phyloP scores from a whole-genome alignment of 92 coral and sea anemone genomes.

The Virgularia gustaviana region DNA sequence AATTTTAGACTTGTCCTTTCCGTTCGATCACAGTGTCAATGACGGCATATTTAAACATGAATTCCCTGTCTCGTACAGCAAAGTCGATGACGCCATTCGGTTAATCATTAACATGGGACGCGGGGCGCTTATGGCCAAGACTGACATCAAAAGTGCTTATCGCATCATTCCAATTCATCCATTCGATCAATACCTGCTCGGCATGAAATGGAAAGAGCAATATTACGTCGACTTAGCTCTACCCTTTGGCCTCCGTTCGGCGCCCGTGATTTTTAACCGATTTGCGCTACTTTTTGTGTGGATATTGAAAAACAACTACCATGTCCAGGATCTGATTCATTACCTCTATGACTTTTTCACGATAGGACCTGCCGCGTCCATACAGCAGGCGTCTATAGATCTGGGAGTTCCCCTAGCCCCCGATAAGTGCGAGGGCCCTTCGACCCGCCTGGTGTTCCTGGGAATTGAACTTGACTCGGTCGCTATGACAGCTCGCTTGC shows the following conservation, averaged over 20 bases:
- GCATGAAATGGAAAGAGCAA: background rate
- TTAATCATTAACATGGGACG: background rate
- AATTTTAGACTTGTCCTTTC: background rate
- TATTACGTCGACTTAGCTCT: background rate
- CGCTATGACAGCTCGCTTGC: slow-evolving; percentile 3
- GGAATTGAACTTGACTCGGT: slow-evolving; percentile 35
- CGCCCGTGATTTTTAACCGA: background rate
- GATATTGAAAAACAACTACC: background rate
- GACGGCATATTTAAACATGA: background rate
- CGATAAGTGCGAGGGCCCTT: slow-evolving; percentile 17
- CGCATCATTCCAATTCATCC: slow-evolving; percentile 1
- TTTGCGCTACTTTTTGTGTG: background rate
- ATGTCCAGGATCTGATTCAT: slow-evolving; percentile 2
- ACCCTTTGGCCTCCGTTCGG: background rate
- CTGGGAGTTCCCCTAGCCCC: background rate
- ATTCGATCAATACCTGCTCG: background rate
- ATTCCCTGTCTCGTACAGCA: background rate
- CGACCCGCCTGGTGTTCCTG: background rate
- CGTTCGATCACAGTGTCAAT: background rate
- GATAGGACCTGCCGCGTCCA: background rate
- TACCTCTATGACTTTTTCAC: slow-evolving; percentile 36
- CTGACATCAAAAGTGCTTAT: background rate
- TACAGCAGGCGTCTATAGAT: background rate
- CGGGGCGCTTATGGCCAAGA: background rate
- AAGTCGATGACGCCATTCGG: background rate